Evolutionary conservation across 1,140 invertebrate genomes (phyloP).

Genomic region (Drosophila ogumai): DNA sequence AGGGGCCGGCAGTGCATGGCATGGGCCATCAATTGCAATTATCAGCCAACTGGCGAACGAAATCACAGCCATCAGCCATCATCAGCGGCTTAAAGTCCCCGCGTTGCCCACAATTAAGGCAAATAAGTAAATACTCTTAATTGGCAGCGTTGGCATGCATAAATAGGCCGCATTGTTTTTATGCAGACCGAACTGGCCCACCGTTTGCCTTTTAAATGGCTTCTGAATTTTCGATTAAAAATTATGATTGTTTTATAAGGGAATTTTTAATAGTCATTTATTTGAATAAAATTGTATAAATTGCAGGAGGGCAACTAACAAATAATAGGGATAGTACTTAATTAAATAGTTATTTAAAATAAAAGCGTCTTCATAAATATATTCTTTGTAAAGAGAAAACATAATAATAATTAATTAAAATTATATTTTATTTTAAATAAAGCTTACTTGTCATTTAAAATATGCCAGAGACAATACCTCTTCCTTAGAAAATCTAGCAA

Average conservation of each 20-base stretch:
- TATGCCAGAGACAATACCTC: too few species aligned
- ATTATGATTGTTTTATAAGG: background rate
- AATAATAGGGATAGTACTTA: too few species aligned
- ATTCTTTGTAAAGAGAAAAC: too few species aligned
- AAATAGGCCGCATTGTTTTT: slow-evolving; percentile 18
- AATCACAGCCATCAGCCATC: slow-evolving; percentile 24
- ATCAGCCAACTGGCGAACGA: slow-evolving; percentile 35
- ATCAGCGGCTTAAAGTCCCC: slow-evolving; percentile 13
- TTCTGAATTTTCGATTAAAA: background rate
- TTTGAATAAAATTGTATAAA: background rate
- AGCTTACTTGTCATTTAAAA: too few species aligned
- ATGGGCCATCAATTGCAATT: slow-evolving; percentile 53
- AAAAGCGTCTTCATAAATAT: too few species aligned
- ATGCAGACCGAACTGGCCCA: background rate
- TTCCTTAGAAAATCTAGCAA: too few species aligned
- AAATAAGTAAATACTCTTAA: slow-evolving; percentile 42
- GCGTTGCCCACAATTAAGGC: slow-evolving; percentile 64
- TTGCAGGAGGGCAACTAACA: too few species aligned
- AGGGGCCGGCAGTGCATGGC: slow-evolving; percentile 8
- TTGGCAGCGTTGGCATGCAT: slow-evolving; percentile 40
- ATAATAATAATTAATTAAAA: too few species aligned
- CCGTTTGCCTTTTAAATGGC: background rate
- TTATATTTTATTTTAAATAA: too few species aligned
- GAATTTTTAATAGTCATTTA: background rate
- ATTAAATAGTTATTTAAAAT: too few species aligned